Evolutionary conservation across 2,113 vertebrate genomes (phyloP).

Genomic region (Pangasianodon gigas): DNA sequence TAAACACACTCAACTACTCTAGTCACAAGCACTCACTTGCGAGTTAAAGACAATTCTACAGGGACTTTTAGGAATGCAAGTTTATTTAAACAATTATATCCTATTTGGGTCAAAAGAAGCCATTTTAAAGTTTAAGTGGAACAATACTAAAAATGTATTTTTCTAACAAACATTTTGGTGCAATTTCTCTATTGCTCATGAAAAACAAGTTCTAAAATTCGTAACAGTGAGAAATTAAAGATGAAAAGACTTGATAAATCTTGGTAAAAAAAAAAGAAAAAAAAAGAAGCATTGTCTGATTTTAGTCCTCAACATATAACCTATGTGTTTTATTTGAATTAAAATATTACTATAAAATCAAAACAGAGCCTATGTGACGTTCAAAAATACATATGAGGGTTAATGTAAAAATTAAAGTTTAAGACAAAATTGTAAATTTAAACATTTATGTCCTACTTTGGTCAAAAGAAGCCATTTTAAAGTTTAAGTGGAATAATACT

Average conservation of each 20-base stretch:
- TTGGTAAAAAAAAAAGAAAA: neutral
- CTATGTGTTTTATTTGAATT: neutral
- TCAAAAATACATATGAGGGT: neutral
- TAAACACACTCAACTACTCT: neutral
- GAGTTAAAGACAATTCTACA: neutral
- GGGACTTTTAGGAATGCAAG: neutral
- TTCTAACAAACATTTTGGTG: neutral
- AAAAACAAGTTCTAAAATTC: neutral
- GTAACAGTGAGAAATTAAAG: neutral
- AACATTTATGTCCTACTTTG: neutral
- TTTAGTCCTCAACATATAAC: neutral
- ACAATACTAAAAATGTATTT: neutral
- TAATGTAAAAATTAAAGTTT: neutral
- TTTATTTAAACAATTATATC: neutral
- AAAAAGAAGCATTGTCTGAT: neutral
- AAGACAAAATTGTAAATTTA: neutral
- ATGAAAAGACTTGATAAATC: neutral
- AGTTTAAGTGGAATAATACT: neutral
- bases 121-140: neutral
- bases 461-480: neutral
- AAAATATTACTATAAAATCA: neutral
- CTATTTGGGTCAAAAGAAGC: neutral
- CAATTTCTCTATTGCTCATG: neutral
- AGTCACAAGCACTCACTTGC: neutral
- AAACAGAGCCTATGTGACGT: no score